Evolutionary conservation across 2,113 vertebrate genomes (phyloP), one percentile per base, ranked within the genome.

Genomic region (Misgurnus mizolepis): DNA sequence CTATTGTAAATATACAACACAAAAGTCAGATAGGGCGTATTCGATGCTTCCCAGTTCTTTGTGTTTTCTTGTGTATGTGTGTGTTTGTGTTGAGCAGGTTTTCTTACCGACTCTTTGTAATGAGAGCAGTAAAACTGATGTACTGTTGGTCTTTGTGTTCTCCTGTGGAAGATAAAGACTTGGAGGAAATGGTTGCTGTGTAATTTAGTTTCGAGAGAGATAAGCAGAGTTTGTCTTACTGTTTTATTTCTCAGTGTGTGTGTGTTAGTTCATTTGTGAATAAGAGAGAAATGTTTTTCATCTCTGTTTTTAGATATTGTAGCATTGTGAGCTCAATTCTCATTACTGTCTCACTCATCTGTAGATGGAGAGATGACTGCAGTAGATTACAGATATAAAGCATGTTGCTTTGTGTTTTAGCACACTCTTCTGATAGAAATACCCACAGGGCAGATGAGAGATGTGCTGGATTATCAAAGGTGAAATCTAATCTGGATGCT

Each of bases 401-500:
- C 27, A n/a, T 18, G 55, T n/a, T n/a, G 55, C 14, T 18, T 6
- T 7, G 0, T 58, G 55, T 6, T 0, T 53, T 12, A 47, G 0
- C 6, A 47, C 45, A 27, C 27, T 27, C 27, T 27, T 47, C 45
- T 47, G 55, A 50, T 27, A 76, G 10, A 78, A 87, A 82, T 76
- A 77, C 86, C 83, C 60, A 77, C 77, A 64, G 50, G 58, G 34
- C 7, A 56, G 27, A 5, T 87, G 85, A 91, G 86, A 64, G 74
- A 89, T 89, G 82, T 0, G 4, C 80, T 84, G 67, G 39, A 67
- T 72, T 85, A 88, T 86, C 80, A 87, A 85, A 89, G 86, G 84
- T 90, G 89, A 90, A 88, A 88, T 87, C 81, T 87, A 89, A 91
- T 89, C 87, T 81, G 50, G 47, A 27, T 34, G 7, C 72, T 67